Conservation (phyloP, 2,797 vertebrate species). For the Platyrinchus mystaceus region DNA sequence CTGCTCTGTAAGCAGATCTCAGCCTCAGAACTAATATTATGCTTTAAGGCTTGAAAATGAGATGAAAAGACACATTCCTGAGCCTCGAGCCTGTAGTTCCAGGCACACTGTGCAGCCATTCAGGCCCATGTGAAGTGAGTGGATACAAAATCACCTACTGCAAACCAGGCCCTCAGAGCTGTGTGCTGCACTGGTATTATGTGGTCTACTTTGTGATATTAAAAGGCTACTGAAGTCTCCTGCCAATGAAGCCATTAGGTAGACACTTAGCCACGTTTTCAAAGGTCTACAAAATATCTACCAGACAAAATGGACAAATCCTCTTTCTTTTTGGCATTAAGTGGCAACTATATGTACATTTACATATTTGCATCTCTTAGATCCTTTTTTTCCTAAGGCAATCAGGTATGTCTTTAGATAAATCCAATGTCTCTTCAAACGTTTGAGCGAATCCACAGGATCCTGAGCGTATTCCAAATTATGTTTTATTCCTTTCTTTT, state of each 20-base stretch:
- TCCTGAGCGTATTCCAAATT: neutral
- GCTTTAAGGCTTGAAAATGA: constrained; percentile 31
- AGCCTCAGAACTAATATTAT: constrained; percentile 57
- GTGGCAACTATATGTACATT: neutral
- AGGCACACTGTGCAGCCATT: neutral
- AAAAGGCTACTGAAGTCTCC: neutral
- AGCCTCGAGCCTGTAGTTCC: neutral
- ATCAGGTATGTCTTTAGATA: neutral
- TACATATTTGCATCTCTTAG: neutral
- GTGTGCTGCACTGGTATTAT: neutral
- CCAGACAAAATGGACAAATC: neutral
- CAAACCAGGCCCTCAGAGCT: neutral
- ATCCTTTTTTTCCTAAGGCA: neutral
- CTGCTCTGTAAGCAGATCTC: constrained; percentile 62
- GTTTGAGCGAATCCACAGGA: neutral
- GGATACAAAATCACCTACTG: neutral
- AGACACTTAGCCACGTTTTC: neutral
- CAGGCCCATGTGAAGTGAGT: neutral
- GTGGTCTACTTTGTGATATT: neutral
- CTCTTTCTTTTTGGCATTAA: neutral
- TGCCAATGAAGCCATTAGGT: neutral
- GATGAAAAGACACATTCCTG: constrained; percentile 31
- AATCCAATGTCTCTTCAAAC: neutral
- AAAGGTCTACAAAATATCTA: neutral
- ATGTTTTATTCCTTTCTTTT: neutral